Percentiles rank a stretch among this genome's conserved stretches.
These are phyloP conservation scores for Dinothrombium tinctorium DNA, from an alignment of 1,140 invertebrate genomes.

Conservation along the genomic window DNA sequence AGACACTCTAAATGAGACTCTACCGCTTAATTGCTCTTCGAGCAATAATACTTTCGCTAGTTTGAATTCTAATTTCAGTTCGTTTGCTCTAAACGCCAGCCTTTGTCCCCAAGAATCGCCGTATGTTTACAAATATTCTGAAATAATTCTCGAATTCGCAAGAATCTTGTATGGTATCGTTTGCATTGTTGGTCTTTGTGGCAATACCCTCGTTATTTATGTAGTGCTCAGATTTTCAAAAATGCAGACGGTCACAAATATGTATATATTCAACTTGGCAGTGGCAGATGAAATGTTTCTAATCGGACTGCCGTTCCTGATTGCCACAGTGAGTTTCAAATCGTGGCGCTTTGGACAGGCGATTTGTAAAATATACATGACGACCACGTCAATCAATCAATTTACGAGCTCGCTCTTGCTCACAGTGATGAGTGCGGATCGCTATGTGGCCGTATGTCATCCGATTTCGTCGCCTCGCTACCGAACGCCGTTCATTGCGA, in stretches of 20 bases:
- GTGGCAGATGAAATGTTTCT: constrained; percentile 84
- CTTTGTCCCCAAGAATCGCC: too few species aligned
- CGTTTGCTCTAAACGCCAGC: too few species aligned
- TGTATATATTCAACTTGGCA: constrained; percentile 85
- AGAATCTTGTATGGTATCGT: constrained; percentile 32
- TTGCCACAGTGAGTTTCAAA: constrained; percentile 55
- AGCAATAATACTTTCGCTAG: too few species aligned
- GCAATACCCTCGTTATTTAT: constrained; percentile 84
- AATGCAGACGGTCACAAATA: constrained; percentile 93
- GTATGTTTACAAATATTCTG: too few species aligned
- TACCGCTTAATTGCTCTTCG: too few species aligned
- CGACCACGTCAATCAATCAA: constrained; percentile 78
- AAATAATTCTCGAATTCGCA: constrained; percentile 12
- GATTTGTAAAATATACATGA: constrained; percentile 80
- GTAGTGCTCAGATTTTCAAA: constrained; percentile 75
- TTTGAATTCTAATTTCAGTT: too few species aligned
- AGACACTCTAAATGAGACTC: too few species aligned
- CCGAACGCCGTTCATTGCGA: constrained; percentile 61
- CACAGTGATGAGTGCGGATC: constrained; percentile 81
- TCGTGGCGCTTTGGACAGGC: constrained; percentile 71
- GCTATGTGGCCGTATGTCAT: constrained; percentile 90
- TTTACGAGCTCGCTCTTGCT: constrained; percentile 82
- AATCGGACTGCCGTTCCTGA: constrained; percentile 71
- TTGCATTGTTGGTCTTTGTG: constrained; percentile 62
- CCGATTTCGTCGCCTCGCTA: constrained; percentile 63